These are phyloP conservation scores for Percopsis transmontana DNA, from an alignment of 2,113 vertebrate species.

Conservation along the genomic window DNA sequence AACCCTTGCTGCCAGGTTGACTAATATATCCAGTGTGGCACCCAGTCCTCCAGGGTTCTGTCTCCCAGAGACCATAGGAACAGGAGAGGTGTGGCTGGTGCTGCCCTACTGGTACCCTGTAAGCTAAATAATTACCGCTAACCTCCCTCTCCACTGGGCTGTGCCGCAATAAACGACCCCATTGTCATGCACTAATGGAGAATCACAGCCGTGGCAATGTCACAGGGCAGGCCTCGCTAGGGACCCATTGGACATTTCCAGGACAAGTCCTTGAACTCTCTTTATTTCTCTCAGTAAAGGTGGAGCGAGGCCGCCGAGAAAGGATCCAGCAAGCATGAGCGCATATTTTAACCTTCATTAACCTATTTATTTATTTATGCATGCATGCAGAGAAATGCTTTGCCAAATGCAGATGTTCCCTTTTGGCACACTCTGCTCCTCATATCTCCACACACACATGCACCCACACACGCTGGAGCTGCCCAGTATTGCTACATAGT, in stretches of 20 bases:
- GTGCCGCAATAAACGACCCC: constrained; percentile 38
- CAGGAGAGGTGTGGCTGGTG: constrained; percentile 32
- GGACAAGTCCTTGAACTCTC: constrained; percentile 39
- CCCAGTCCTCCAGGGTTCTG: constrained; percentile 5
- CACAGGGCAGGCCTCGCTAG: constrained; percentile 6
- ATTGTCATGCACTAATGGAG: constrained; percentile 47
- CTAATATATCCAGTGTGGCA: constrained; percentile 17
- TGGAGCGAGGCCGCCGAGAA: no score
- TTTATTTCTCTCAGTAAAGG: background rate
- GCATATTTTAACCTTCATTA: no score
- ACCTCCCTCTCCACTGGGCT: constrained; percentile 55
- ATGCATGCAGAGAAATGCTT: no score
- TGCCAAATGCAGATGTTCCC: no score
- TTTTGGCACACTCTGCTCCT: no score
- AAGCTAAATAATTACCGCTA: constrained; percentile 61
- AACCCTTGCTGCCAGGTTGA: constrained; percentile 24
- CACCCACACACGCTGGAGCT: no score
- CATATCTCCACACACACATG: no score
- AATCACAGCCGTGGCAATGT: constrained; percentile 20
- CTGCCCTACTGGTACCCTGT: constrained; percentile 25
- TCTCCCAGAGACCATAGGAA: constrained; percentile 28
- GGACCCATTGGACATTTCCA: constrained; percentile 31
- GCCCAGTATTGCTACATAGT: no score
- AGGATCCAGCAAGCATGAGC: no score
- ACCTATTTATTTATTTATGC: no score